These are phyloP conservation scores for Mastomys natalensis DNA, from an alignment of 2,113 vertebrate genomes.

Conservation along the genomic window DNA sequence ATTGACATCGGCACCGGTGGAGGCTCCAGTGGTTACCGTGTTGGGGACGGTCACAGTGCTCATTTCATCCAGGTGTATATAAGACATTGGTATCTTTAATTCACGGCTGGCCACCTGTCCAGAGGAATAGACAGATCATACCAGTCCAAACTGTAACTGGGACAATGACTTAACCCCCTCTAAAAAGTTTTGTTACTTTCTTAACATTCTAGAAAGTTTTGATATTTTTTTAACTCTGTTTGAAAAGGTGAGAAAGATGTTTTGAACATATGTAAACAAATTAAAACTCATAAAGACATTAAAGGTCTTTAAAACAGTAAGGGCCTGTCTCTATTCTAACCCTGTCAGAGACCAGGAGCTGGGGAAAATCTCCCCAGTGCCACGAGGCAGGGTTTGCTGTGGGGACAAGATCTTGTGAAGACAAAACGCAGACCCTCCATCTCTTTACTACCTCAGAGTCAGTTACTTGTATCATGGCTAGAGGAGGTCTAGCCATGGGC, in stretches of 20 bases:
- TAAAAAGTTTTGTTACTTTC: not conserved
- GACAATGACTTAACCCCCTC: not conserved
- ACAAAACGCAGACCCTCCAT: not conserved
- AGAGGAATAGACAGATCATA: not conserved
- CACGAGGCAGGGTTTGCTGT: not conserved
- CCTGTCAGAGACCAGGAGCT: not conserved
- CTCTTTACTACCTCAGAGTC: not conserved
- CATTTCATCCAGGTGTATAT: conserved; percentile 90
- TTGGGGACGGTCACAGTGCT: conserved; percentile 91
- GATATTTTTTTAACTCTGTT: not conserved
- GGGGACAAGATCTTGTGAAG: not conserved
- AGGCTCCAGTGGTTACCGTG: conserved; percentile 86
- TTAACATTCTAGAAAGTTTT: not conserved
- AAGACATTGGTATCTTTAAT: conserved; percentile 87
- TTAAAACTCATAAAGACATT: not conserved
- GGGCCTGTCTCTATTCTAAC: not conserved
- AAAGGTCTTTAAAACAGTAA: not conserved
- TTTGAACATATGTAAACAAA: no score
- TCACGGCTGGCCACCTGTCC: conserved; percentile 91
- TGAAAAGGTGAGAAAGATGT: not conserved
- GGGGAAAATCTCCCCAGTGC: not conserved
- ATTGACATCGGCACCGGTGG: conserved; percentile 90
- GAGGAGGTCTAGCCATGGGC: not conserved
- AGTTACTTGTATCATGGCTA: not conserved
- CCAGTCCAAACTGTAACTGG: not conserved